Conservation (phyloP, 2,113 vertebrate genomes). For the Tursiops truncatus region DNA sequence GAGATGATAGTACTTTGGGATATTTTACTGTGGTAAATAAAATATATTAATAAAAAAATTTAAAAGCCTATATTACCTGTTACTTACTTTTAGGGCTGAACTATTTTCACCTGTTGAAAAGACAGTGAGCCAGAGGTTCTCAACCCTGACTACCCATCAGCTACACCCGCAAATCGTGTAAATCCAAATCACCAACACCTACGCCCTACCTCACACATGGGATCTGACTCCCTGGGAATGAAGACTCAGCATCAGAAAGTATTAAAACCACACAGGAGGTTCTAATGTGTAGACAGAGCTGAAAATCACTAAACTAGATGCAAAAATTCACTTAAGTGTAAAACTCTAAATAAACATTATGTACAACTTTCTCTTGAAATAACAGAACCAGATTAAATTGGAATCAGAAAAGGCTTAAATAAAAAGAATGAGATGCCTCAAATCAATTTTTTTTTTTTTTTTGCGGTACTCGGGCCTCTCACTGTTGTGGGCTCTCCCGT, state of each 20-base stretch:
- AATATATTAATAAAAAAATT: background rate
- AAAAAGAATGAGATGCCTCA: constrained; percentile 17
- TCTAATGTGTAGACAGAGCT: background rate
- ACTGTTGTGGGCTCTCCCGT: no score
- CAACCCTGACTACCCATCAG: background rate
- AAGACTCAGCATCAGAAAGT: background rate
- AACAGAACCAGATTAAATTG: constrained; percentile 7
- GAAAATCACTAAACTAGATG: background rate
- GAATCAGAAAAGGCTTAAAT: constrained; percentile 23
- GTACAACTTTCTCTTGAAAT: background rate
- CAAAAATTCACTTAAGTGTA: background rate
- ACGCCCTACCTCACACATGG: background rate
- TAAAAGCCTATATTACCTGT: background rate
- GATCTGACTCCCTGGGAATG: background rate
- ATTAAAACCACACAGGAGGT: background rate
- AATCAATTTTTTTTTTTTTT: background rate
- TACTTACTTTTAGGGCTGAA: background rate
- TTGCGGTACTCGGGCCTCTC: no score
- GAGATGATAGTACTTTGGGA: background rate
- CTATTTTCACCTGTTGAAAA: background rate
- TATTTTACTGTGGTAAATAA: background rate
- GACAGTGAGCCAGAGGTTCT: background rate
- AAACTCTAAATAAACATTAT: background rate
- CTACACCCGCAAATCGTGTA: background rate
- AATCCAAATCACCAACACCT: background rate